Base-by-base conservation (phyloP, 2,797 vertebrate species). In the Linurgus olivaceus region DNA sequence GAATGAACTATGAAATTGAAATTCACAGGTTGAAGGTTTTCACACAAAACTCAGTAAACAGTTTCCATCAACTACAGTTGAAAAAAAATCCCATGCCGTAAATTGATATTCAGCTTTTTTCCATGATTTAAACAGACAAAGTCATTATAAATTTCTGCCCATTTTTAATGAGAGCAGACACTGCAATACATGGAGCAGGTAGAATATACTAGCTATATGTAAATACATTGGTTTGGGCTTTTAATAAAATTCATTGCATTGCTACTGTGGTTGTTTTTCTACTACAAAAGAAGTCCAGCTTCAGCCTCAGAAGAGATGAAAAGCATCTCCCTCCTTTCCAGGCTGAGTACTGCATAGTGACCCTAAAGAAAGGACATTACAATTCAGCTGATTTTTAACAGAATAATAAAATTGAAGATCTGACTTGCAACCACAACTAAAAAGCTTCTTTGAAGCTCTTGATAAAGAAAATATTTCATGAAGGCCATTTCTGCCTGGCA, bases 331-430 rank as follows among this genome's bases (percentile, higher is more conserved):
- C 52, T 78, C 52, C 44, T 72, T 35, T 47, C 66, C 52, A 17
- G 54, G 84, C n/a, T 40, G 38, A 68, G 16, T 20, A 40, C 26
- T 45, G 40, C 51, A 71, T 16, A 72, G 84, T 28, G 48, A 65
- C 74, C 85, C 20, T 18, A 17, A 83, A 95, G 65, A 85, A 79
- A 50, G 40, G 96, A 26, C 33, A 20, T 57, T 66, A 74, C 35
- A 38, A 86, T 65, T 81, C 74, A 78, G 51, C 52, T 75, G 21
- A 74, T 76, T 95, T 93, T 87, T 84, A 65, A 65, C 45, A 35
- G 94, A 92, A 86, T 90, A 95, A 92, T 71, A 87, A 91, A 91
- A 90, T 44, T 59, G 74, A 96, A 85, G 63, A 87, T 65, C 91
- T 74, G 57, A 86, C 75, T 92, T 83, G 44, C 73, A 95, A 24